A percentile compares a stretch with the other conserved stretches of the same genome.
These are phyloP conservation scores for Luperina testacea DNA, from an alignment of 2,888 invertebrate genomes.

Conservation along the genomic window DNA sequence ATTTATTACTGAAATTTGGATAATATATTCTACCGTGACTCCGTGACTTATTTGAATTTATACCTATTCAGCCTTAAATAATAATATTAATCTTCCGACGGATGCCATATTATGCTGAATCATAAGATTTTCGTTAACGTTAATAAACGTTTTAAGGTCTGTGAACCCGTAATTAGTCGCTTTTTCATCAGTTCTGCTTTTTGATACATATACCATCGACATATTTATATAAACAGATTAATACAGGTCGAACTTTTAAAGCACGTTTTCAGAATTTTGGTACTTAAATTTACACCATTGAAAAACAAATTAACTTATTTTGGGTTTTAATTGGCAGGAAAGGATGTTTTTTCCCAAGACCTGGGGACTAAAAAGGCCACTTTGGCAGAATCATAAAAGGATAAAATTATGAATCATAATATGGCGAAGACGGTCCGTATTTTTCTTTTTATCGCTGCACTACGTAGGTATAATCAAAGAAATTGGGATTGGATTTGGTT, in stretches of 20 bases:
- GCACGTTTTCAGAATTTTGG: not conserved
- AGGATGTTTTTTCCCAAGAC: no score
- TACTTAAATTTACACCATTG: not conserved
- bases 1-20: constrained; percentile 49
- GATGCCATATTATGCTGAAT: not conserved
- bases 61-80: constrained; percentile 7
- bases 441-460: no score
- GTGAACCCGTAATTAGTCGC: not conserved
- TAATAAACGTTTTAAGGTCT: not conserved
- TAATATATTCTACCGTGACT: constrained; percentile 29
- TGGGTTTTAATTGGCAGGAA: not conserved
- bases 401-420: no score
- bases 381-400: no score
- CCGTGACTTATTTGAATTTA: constrained; percentile 4
- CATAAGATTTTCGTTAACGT: no score
- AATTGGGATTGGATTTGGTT: no score
- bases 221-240: not conserved
- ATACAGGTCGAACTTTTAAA: not conserved
- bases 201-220: not conserved
- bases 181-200: not conserved
- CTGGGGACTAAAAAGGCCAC: no score
- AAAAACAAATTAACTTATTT: not conserved
- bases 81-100: not conserved
- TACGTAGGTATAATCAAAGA: no score
- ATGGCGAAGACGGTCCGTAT: no score